These are phyloP conservation scores for Drymodes brunneopygia DNA, from an alignment of 2,113 vertebrate genomes.

Conservation along the genomic window DNA sequence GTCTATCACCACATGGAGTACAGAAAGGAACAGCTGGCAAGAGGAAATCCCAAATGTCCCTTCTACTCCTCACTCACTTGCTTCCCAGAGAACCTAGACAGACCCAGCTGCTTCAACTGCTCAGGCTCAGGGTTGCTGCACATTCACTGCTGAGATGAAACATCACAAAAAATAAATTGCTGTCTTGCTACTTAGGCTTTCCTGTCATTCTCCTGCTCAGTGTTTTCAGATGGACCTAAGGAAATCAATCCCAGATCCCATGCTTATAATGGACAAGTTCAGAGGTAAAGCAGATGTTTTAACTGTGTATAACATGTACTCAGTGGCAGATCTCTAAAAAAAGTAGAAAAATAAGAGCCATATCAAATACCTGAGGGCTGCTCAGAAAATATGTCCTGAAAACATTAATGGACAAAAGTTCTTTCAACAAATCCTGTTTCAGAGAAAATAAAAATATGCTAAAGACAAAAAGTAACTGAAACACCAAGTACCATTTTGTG, in stretches of 20 bases:
- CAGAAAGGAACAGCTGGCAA: background rate
- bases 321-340: background rate
- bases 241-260: background rate
- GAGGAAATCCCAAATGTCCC: background rate
- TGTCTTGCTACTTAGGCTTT: background rate
- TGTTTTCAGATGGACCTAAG: background rate
- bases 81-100: background rate
- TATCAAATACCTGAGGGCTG: background rate
- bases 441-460: background rate
- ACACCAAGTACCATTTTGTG: background rate
- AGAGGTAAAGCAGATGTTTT: background rate
- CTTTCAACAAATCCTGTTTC: background rate
- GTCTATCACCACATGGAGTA: background rate
- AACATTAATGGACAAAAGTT: background rate
- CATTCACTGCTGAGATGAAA: background rate
- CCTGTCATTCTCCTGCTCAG: background rate
- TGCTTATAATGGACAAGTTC: background rate
- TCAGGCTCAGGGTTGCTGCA: background rate
- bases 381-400: background rate
- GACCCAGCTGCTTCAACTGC: background rate
- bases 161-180: background rate
- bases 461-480: background rate
- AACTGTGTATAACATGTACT: rapidly evolving
- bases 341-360: background rate
- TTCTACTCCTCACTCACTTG: background rate